Evolutionary conservation across 1,140 invertebrate species (phyloP).

Genomic region (Aphelenchoides avenae): DNA sequence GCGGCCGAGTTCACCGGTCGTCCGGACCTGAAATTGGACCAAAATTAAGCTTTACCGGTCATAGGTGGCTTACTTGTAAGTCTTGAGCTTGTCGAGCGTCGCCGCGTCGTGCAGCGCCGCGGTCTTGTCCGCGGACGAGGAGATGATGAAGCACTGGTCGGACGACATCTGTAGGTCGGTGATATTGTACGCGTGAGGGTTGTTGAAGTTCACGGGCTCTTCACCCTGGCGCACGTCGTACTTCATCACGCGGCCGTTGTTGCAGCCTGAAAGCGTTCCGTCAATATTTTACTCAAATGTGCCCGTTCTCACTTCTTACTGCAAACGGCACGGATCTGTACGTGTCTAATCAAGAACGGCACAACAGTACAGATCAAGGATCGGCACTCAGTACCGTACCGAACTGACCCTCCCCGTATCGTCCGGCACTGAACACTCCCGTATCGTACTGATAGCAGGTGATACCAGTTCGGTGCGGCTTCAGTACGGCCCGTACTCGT

Average conservation of each 20-base stretch:
- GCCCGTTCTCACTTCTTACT: too few species aligned
- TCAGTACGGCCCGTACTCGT: too few species aligned
- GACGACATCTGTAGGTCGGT: constrained; percentile 53
- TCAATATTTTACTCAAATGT: too few species aligned
- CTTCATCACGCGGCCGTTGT: constrained; percentile 41
- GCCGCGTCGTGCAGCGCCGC: constrained; percentile 51
- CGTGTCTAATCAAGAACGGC: neutral
- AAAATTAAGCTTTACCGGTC: too few species aligned
- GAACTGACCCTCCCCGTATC: too few species aligned
- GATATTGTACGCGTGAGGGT: constrained; percentile 40
- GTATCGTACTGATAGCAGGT: too few species aligned
- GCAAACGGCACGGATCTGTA: too few species aligned
- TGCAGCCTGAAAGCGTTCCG: constrained; percentile 39
- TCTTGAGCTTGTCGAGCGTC: constrained; percentile 48
- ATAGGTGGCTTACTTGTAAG: constrained; percentile 56
- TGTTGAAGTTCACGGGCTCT: constrained; percentile 43
- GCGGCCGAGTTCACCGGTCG: constrained; percentile 58
- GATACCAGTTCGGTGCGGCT: too few species aligned
- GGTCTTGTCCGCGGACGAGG: constrained; percentile 56
- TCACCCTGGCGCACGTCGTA: constrained; percentile 49
- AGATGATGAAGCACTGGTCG: constrained; percentile 53
- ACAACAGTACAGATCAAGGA: too few species aligned
- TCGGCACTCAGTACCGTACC: too few species aligned
- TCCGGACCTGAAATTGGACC: constrained; percentile 53
- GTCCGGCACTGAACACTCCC: too few species aligned